Conservation (phyloP, 2,888 invertebrate species). For the Pterobdella sp. region DNA sequence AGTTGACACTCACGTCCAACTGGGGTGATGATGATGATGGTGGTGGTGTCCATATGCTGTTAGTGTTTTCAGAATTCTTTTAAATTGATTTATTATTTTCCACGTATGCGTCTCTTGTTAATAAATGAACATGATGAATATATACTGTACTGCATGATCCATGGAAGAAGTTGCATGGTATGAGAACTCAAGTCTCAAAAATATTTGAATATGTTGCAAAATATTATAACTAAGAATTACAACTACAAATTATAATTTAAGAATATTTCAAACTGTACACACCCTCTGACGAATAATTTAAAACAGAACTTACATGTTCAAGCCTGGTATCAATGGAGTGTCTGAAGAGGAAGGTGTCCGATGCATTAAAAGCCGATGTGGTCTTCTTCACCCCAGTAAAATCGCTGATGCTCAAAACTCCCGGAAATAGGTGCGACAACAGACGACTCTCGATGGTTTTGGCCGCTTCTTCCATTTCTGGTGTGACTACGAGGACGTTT, state of each 20-base stretch:
- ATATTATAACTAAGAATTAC: too few species aligned
- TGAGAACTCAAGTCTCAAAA: too few species aligned
- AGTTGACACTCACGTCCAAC: slow-evolving; percentile 19
- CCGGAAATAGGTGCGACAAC: slow-evolving; percentile 4
- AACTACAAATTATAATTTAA: background rate
- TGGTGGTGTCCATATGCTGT: too few species aligned
- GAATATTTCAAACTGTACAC: background rate
- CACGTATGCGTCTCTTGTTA: too few species aligned
- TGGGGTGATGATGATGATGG: too few species aligned
- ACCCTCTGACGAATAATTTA: background rate
- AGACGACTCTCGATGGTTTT: slow-evolving; percentile 10
- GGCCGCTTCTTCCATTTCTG: slow-evolving; percentile 12
- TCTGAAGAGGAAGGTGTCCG: background rate
- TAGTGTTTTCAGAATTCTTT: too few species aligned
- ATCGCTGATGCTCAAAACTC: background rate
- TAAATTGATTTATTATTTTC: too few species aligned
- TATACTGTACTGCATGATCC: too few species aligned
- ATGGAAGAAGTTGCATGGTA: too few species aligned
- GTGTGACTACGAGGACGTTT: slow-evolving; percentile 16
- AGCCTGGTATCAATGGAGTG: background rate
- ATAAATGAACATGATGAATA: too few species aligned
- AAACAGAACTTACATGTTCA: background rate
- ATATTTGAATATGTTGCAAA: too few species aligned
- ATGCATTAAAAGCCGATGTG: background rate
- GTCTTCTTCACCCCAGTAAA: background rate